phyloP scores from a whole-genome alignment of 2,888 invertebrate genomes.

The Drosophila conformis region DNA sequence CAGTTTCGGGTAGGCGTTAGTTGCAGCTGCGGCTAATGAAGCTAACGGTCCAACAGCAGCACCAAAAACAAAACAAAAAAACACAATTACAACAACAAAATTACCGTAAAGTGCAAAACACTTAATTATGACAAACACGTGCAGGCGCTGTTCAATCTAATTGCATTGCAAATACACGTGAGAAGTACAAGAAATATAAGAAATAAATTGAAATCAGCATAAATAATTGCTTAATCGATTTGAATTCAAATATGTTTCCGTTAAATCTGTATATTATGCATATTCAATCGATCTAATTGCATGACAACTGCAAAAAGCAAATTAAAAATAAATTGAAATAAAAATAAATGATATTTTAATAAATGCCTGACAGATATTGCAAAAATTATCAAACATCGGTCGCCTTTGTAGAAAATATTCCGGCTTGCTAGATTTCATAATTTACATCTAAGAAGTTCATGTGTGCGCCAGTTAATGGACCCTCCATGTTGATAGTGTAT shows the following conservation, averaged over 20 bases:
- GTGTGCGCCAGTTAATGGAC: slow-evolving; percentile 4
- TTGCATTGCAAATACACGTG: slow-evolving; percentile 60
- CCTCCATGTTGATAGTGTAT: slow-evolving; percentile 11
- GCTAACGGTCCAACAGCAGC: slow-evolving; percentile 63
- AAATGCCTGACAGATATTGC: not conserved
- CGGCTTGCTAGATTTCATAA: not conserved
- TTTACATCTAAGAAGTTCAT: not conserved
- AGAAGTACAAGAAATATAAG: slow-evolving; percentile 27
- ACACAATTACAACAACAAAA: slow-evolving; percentile 36
- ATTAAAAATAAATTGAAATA: not conserved
- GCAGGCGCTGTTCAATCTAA: slow-evolving; percentile 67
- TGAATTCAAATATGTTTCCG: not conserved
- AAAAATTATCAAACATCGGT: accelerated
- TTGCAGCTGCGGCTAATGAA: slow-evolving; percentile 72
- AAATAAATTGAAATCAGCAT: slow-evolving; percentile 1
- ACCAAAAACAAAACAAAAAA: slow-evolving; percentile 2
- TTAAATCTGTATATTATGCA: not conserved
- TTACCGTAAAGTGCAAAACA: slow-evolving; percentile 70
- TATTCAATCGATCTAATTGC: not conserved
- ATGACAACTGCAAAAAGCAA: not conserved
- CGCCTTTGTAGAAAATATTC: not conserved
- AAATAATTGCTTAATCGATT: not conserved
- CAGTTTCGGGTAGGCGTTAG: slow-evolving; percentile 47
- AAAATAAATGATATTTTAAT: not conserved
- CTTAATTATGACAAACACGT: slow-evolving; percentile 75